Conservation (phyloP, 1,140 invertebrate species). For the Nebria ingens region DNA sequence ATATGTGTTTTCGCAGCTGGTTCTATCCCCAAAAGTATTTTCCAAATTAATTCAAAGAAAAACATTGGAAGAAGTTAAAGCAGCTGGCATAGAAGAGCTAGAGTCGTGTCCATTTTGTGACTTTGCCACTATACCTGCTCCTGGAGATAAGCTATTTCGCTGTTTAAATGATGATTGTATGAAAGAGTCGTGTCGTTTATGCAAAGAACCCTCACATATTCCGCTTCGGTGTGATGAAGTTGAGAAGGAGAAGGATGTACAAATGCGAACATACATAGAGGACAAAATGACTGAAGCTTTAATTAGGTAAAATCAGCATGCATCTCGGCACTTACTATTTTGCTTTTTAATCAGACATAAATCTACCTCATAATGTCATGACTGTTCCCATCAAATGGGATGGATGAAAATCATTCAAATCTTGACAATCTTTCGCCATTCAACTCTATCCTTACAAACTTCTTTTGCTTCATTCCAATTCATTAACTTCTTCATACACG, state of each 20-base stretch:
- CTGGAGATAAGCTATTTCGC: slow-evolving; percentile 48
- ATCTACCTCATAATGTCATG: too few species aligned
- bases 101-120: slow-evolving; percentile 54
- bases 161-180: slow-evolving; percentile 54
- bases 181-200: slow-evolving; percentile 52
- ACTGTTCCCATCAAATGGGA: too few species aligned
- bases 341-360: too few species aligned
- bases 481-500: too few species aligned
- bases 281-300: slow-evolving; percentile 55
- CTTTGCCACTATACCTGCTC: slow-evolving; percentile 47
- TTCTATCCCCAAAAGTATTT: slow-evolving; percentile 42
- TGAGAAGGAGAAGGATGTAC: slow-evolving; percentile 42
- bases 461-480: too few species aligned
- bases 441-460: too few species aligned
- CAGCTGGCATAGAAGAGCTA: slow-evolving; percentile 47
- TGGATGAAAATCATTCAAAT: too few species aligned
- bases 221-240: slow-evolving; percentile 51
- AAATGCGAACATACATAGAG: slow-evolving; percentile 47
- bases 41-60: slow-evolving; percentile 41
- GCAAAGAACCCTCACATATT: slow-evolving; percentile 50
- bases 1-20: slow-evolving; percentile 21
- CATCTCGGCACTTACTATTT: too few species aligned
- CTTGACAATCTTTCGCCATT: too few species aligned
- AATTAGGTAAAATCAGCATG: slow-evolving; percentile 38
- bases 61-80: slow-evolving; percentile 47